phyloP scores from a whole-genome alignment of 1,140 invertebrate species.

The Scaptodrosophila lebanonensis region DNA sequence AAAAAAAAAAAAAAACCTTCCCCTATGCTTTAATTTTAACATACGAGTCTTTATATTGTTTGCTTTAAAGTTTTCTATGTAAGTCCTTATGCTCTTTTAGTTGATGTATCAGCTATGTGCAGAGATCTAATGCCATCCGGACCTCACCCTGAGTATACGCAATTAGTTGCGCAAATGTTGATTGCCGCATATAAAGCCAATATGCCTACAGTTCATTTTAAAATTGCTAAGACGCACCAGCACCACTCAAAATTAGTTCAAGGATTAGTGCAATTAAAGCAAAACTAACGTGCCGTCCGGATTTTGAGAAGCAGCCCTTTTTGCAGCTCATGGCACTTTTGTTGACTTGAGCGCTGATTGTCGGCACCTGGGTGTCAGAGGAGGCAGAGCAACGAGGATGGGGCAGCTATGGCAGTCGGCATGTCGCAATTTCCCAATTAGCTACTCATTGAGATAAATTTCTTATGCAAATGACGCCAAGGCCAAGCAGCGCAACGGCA shows the following conservation, averaged over 20 bases:
- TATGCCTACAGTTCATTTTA: conserved; percentile 41
- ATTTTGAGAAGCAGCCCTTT: no score
- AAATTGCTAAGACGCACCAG: conserved; percentile 30
- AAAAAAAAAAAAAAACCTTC: no score
- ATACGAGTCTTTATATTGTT: no score
- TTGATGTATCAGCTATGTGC: conserved; percentile 42
- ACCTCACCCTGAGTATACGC: conserved; percentile 55
- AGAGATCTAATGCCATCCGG: conserved; percentile 46
- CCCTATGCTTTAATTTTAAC: no score
- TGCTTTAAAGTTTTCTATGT: no score
- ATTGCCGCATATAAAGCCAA: conserved; percentile 32
- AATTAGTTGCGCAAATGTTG: conserved; percentile 65
- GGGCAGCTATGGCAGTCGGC: conserved; percentile 5
- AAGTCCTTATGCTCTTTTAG: no score
- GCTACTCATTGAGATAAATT: conserved; percentile 75
- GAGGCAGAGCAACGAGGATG: background rate
- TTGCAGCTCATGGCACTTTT: conserved; percentile 51
- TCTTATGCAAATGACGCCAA: conserved; percentile 74
- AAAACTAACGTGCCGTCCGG: conserved; percentile 66
- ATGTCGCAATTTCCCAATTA: conserved; percentile 73
- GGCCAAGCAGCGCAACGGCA: conserved; percentile 45
- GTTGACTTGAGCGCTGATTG: conserved; percentile 37
- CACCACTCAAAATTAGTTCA: conserved; percentile 59
- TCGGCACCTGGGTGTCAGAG: background rate
- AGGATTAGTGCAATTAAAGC: conserved; percentile 58